A percentile compares a stretch with the other conserved stretches of the same genome.
These are phyloP conservation scores for Lathronympha strigana DNA, from an alignment of 2,888 invertebrate species.

Conservation along the genomic window DNA sequence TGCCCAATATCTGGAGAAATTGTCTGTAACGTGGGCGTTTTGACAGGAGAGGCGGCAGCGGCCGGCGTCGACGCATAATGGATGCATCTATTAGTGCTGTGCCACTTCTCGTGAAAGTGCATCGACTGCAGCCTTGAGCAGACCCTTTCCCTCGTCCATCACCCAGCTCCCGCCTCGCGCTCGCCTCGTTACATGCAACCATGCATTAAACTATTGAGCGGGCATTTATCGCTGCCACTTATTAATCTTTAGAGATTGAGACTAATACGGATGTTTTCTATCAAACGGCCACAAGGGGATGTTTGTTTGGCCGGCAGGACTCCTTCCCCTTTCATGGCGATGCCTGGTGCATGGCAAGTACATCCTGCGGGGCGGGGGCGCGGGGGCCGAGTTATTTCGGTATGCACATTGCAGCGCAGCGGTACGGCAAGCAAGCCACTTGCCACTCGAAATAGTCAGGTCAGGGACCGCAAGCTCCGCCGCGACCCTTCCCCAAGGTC, in stretches of 20 bases:
- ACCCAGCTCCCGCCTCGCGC: constrained; percentile 58
- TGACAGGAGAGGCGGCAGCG: constrained; percentile 59
- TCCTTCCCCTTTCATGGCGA: constrained; percentile 63
- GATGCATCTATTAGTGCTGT: constrained; percentile 71
- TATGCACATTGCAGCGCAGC: constrained; percentile 81
- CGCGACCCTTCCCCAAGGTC: constrained; percentile 84
- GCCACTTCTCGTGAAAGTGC: constrained; percentile 81
- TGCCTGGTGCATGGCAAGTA: constrained; percentile 67
- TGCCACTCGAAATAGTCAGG: constrained; percentile 84
- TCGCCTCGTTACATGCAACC: constrained; percentile 72
- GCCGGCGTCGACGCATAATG: constrained; percentile 68
- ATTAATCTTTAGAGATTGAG: constrained; percentile 50
- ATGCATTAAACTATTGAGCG: constrained; percentile 73
- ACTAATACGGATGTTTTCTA: constrained; percentile 46
- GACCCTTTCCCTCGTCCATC: constrained; percentile 83
- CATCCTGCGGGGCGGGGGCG: constrained; percentile 64
- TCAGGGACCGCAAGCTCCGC: constrained; percentile 81
- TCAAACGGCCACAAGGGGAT: constrained; percentile 55
- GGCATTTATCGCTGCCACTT: constrained; percentile 70
- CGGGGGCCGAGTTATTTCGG: constrained; percentile 79
- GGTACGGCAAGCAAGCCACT: constrained; percentile 73
- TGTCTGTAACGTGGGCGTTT: constrained; percentile 62
- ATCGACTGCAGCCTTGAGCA: constrained; percentile 75
- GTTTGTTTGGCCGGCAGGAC: constrained; percentile 61
- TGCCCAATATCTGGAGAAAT: constrained; percentile 52